Evolutionary conservation across 2,113 vertebrate genomes (phyloP).

Genomic region (Oncorhynchus kisutch): DNA sequence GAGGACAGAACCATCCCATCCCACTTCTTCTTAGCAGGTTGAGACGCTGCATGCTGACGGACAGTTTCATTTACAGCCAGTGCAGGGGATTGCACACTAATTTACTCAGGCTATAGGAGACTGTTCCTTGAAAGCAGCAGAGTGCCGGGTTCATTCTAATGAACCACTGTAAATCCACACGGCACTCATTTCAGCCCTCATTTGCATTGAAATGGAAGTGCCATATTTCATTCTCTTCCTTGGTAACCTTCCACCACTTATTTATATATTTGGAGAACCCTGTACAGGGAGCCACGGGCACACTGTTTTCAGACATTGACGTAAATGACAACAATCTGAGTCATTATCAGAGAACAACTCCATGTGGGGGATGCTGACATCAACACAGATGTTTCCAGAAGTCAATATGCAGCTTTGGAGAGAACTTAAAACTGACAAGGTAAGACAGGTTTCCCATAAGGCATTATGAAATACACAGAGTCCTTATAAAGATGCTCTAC

Average conservation of each 20-base stretch:
- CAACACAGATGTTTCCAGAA: not conserved
- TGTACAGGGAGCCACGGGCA: constrained; percentile 18
- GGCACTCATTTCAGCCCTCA: constrained; percentile 57
- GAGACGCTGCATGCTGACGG: constrained; percentile 56
- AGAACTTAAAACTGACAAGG: not conserved
- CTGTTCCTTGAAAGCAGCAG: constrained; percentile 56
- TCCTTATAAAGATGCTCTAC: not conserved
- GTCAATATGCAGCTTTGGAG: not conserved
- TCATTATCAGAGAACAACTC: constrained; percentile 24
- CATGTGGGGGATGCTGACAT: not conserved
- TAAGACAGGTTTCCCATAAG: too few species aligned
- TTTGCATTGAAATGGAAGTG: constrained; percentile 69
- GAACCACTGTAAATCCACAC: constrained; percentile 56
- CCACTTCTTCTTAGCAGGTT: constrained; percentile 32
- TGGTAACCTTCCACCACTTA: constrained; percentile 33
- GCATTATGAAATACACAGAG: too few species aligned
- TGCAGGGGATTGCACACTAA: constrained; percentile 58
- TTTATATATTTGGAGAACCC: constrained; percentile 47
- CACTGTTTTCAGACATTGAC: constrained; percentile 38
- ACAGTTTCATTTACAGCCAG: constrained; percentile 69
- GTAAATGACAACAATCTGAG: constrained; percentile 40
- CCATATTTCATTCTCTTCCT: constrained; percentile 57
- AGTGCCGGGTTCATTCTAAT: constrained; percentile 56
- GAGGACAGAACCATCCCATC: constrained; percentile 9
- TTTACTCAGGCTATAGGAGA: constrained; percentile 60